Percentiles rank a stretch among this genome's conserved stretches.
phyloP scores from a whole-genome alignment of 2,888 invertebrate species.

The Halictus quadricinctus region DNA sequence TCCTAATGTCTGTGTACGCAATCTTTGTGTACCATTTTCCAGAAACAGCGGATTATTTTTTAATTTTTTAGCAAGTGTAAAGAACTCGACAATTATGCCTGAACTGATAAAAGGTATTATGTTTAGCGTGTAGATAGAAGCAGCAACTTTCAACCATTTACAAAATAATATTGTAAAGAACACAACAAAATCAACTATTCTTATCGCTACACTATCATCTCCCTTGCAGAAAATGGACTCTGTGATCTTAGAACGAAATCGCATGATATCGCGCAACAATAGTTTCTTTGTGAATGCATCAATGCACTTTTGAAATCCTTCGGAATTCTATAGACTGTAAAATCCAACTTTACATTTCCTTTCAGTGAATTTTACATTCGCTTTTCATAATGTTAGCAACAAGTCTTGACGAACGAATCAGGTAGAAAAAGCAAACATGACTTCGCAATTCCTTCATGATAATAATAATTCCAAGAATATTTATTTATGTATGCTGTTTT shows the following conservation, averaged over 20 bases:
- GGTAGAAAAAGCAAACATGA: neutral
- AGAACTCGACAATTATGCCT: neutral
- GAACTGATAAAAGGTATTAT: neutral
- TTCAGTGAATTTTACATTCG: neutral
- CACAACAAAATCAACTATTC: neutral
- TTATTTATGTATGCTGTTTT: neutral
- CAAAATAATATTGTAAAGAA: neutral
- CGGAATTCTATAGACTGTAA: neutral
- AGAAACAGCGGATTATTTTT: too few species aligned
- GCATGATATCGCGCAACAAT: neutral
- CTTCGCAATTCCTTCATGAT: neutral
- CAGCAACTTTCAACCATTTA: neutral
- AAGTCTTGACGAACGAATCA: neutral
- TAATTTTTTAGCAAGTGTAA: too few species aligned
- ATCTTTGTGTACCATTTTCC: too few species aligned
- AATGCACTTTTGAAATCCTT: neutral
- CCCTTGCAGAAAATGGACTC: neutral
- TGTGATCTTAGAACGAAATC: neutral
- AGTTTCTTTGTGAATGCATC: neutral
- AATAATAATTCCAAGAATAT: neutral
- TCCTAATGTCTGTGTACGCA: too few species aligned
- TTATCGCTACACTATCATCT: neutral
- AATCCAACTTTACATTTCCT: neutral
- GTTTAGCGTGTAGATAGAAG: neutral
- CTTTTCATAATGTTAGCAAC: neutral